These are phyloP conservation scores for Paramormyrops hopkinsi DNA, from an alignment of 2,797 vertebrate genomes.

Conservation along the genomic window DNA sequence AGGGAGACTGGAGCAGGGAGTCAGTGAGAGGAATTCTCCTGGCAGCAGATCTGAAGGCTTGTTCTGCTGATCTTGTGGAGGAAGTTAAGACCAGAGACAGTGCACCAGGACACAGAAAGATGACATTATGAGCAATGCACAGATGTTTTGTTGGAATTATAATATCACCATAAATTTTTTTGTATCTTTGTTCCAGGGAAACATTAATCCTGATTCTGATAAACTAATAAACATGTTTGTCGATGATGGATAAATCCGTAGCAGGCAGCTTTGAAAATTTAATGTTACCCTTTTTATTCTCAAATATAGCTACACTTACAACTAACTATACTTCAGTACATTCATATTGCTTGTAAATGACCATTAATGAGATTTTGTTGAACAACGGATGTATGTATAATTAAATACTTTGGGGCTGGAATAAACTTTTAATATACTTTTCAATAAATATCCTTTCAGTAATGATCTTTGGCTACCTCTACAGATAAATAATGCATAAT, in stretches of 20 bases:
- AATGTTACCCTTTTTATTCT: background rate
- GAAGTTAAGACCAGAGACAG: background rate
- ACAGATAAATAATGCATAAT: background rate
- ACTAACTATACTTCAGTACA: background rate
- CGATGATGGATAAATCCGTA: background rate
- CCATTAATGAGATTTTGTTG: background rate
- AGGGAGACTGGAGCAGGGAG: background rate
- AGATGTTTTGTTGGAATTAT: background rate
- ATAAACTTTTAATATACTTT: background rate
- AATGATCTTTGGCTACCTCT: background rate
- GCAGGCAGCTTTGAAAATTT: background rate
- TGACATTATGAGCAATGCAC: background rate
- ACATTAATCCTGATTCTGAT: background rate
- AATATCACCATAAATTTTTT: background rate
- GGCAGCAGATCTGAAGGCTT: background rate
- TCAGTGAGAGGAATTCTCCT: background rate
- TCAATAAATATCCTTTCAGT: background rate
- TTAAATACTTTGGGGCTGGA: background rate
- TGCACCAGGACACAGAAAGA: background rate
- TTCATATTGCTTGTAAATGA: background rate
- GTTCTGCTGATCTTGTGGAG: background rate
- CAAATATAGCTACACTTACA: background rate
- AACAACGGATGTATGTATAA: background rate
- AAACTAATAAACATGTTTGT: background rate
- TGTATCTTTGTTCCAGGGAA: background rate